phyloP scores from a whole-genome alignment of 2,888 invertebrate genomes.

The Hypena proboscidalis region DNA sequence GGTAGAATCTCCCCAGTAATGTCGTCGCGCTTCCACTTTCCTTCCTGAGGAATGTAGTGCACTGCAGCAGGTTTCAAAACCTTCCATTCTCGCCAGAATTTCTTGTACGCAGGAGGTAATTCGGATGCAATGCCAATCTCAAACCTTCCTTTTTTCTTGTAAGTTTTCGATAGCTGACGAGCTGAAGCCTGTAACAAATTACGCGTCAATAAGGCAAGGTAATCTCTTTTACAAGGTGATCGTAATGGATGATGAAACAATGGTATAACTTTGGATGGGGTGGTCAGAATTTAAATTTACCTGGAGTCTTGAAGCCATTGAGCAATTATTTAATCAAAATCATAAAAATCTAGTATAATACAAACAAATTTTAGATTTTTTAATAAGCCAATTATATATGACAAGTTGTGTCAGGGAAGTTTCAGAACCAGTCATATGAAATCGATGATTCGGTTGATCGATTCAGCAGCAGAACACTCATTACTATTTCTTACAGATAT shows the following conservation, averaged over 20 bases:
- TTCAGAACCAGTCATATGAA: not conserved
- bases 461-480: no score
- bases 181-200: slow-evolving; percentile 70
- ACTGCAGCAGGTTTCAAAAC: slow-evolving; percentile 86
- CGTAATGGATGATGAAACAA: slow-evolving; percentile 49
- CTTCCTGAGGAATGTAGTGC: slow-evolving; percentile 90
- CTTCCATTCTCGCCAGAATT: slow-evolving; percentile 95
- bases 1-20: slow-evolving; percentile 89
- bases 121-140: slow-evolving; percentile 88
- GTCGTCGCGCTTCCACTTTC: slow-evolving; percentile 90
- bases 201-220: slow-evolving; percentile 33
- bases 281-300: slow-evolving; percentile 39
- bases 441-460: no score
- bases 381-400: slow-evolving; percentile 14
- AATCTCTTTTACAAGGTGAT: slow-evolving; percentile 50
- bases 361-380: slow-evolving; percentile 27
- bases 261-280: not conserved
- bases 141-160: slow-evolving; percentile 82
- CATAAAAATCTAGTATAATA: slow-evolving; percentile 41
- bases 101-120: slow-evolving; percentile 92
- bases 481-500: no score
- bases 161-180: slow-evolving; percentile 79
- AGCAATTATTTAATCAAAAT: slow-evolving; percentile 46
- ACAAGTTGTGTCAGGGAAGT: slow-evolving; percentile 22
- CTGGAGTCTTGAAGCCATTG: slow-evolving; percentile 78